phyloP scores from a whole-genome alignment of 2,888 invertebrate genomes.

The Melanophora roralis region DNA sequence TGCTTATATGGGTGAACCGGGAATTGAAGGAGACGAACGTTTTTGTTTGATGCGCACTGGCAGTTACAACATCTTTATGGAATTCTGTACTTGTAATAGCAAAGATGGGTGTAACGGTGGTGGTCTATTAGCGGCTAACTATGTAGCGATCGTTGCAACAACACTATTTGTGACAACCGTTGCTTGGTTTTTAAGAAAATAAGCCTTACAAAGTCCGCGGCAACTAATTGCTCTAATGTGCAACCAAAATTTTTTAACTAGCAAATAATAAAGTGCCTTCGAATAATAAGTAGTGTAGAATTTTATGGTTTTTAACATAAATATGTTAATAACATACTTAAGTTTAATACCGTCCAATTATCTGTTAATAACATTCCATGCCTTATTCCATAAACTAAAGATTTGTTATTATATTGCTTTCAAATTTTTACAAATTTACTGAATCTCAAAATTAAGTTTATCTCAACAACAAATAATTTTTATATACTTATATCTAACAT shows the following conservation, averaged over 20 bases:
- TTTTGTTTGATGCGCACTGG: slow-evolving; percentile 94
- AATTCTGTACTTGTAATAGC: slow-evolving; percentile 94
- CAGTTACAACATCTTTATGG: slow-evolving; percentile 94
- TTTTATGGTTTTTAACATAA: slow-evolving; percentile 10
- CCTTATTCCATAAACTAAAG: background rate
- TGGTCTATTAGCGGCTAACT: slow-evolving; percentile 74
- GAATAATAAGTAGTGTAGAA: slow-evolving; percentile 20
- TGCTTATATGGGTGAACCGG: slow-evolving; percentile 93
- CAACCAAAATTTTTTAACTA: slow-evolving; percentile 25
- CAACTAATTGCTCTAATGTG: background rate
- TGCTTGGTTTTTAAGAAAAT: slow-evolving; percentile 61
- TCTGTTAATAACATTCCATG: slow-evolving; percentile 12
- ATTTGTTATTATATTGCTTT: background rate
- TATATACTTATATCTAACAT: background rate
- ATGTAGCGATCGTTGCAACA: slow-evolving; percentile 65
- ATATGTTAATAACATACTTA: slow-evolving; percentile 41
- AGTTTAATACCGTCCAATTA: slow-evolving; percentile 32
- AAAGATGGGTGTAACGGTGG: slow-evolving; percentile 93
- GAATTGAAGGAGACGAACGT: slow-evolving; percentile 92
- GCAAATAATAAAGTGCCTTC: slow-evolving; percentile 37
- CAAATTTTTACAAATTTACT: slow-evolving; percentile 12
- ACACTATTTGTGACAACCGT: slow-evolving; percentile 58
- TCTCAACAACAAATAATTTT: background rate
- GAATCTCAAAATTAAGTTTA: background rate
- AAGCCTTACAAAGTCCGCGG: background rate